phyloP scores from a whole-genome alignment of 2,888 invertebrate genomes.

The Schrankia costaestrigalis region DNA sequence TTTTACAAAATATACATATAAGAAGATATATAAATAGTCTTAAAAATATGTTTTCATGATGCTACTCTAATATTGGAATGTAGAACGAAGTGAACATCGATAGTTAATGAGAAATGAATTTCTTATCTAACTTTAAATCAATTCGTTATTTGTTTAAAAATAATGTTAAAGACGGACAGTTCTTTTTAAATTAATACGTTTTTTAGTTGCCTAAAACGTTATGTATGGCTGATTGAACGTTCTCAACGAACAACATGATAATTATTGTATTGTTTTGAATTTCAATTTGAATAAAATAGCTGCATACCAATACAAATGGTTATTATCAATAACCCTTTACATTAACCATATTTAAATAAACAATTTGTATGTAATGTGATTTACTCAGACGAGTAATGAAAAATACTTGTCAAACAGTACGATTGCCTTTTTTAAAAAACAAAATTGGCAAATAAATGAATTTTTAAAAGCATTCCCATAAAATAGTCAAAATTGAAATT shows the following conservation, averaged over 20 bases:
- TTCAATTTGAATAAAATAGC: too few species aligned
- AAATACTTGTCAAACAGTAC: too few species aligned
- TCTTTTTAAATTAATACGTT: constrained; percentile 25
- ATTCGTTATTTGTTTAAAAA: constrained; percentile 34
- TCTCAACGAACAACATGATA: constrained; percentile 20
- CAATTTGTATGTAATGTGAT: too few species aligned
- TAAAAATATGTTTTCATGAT: constrained; percentile 10
- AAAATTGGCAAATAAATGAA: too few species aligned
- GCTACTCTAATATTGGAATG: constrained; percentile 18
- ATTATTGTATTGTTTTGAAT: constrained; percentile 14
- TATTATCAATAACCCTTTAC: too few species aligned
- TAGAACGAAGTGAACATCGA: constrained; percentile 7
- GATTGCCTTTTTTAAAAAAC: too few species aligned
- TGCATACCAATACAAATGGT: too few species aligned
- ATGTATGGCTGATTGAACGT: constrained; percentile 27
- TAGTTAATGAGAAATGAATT: constrained; percentile 2
- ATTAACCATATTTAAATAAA: too few species aligned
- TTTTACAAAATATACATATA: constrained; percentile 27
- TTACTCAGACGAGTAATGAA: too few species aligned
- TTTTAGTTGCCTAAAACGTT: constrained; percentile 28
- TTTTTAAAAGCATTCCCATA: too few species aligned
- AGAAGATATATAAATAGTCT: constrained; percentile 20
- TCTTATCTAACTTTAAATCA: constrained; percentile 14
- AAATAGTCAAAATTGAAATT: constrained; percentile 17
- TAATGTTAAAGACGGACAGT: constrained; percentile 38